Conservation (phyloP, 2,888 invertebrate species). For the Lydus trimaculatus region DNA sequence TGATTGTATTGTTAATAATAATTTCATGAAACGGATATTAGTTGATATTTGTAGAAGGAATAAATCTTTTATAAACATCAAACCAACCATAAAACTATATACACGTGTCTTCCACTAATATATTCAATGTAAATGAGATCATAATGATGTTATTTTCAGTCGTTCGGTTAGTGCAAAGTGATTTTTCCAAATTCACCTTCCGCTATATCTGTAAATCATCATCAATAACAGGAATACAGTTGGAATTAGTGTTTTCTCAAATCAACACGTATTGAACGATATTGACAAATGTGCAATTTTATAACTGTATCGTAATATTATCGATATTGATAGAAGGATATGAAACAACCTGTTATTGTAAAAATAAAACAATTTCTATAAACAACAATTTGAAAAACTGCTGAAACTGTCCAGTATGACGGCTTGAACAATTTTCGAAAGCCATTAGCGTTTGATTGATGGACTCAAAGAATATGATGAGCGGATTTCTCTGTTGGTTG, state of each 20-base stretch:
- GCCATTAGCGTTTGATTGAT: constrained; percentile 41
- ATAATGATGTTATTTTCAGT: constrained; percentile 10
- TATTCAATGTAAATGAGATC: constrained; percentile 9
- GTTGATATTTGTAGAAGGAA: neutral
- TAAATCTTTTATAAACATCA: neutral
- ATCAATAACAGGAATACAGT: constrained; percentile 14
- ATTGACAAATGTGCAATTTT: constrained; percentile 17
- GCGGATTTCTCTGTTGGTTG: constrained; percentile 36
- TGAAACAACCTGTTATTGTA: neutral
- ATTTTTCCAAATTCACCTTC: constrained; percentile 11
- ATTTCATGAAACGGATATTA: constrained; percentile 4
- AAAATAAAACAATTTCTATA: neutral
- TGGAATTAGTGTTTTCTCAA: constrained; percentile 8
- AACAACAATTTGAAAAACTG: neutral
- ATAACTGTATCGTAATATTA: constrained; percentile 14
- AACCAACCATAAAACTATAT: constrained; percentile 4
- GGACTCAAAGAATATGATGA: constrained; percentile 34
- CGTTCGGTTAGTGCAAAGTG: constrained; percentile 13
- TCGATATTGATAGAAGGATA: constrained; percentile 8
- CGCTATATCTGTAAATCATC: constrained; percentile 8
- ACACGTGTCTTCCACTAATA: neutral
- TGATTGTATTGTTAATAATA: neutral
- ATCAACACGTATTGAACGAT: constrained; percentile 14
- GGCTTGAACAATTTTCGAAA: constrained; percentile 26
- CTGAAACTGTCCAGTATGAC: constrained; percentile 2